phyloP scores from a whole-genome alignment of 2,888 invertebrate genomes.

The Melinaea marsaeus region DNA sequence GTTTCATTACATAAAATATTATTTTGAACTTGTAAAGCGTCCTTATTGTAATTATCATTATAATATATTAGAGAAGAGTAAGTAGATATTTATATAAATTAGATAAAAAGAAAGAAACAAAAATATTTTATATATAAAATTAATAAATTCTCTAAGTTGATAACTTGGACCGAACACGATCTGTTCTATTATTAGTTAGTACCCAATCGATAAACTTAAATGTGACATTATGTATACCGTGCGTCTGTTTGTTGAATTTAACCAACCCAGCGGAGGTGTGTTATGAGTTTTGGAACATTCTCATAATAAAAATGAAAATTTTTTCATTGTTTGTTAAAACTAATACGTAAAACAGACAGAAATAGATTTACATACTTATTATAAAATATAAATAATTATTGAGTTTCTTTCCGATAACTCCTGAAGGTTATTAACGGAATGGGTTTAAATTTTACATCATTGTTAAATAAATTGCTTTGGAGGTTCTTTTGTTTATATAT shows the following conservation, averaged over 20 bases:
- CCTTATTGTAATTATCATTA: no score
- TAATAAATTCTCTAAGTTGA: constrained; percentile 16
- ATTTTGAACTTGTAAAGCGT: no score
- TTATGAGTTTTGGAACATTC: constrained; percentile 3
- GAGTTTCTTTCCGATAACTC: no score
- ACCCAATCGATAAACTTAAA: constrained; percentile 60
- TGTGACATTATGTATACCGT: constrained; percentile 44
- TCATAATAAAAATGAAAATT: constrained; percentile 17
- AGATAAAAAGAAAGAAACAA: no score
- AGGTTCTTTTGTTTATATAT: no score
- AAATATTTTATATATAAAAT: neutral
- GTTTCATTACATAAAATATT: no score
- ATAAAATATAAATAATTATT: neutral
- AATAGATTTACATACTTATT: constrained; percentile 1
- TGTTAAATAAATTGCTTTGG: neutral
- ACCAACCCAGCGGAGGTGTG: constrained; percentile 14
- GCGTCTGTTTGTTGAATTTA: constrained; percentile 22
- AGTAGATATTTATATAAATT: no score
- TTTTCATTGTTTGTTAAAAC: neutral
- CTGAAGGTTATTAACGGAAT: no score
- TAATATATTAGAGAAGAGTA: no score
- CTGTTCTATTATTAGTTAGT: constrained; percentile 59
- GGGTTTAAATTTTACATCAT: neutral
- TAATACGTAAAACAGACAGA: no score
- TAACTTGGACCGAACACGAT: constrained; percentile 16